phyloP scores from a whole-genome alignment of 2,888 invertebrate species.

The Leptothorax acervorum region DNA sequence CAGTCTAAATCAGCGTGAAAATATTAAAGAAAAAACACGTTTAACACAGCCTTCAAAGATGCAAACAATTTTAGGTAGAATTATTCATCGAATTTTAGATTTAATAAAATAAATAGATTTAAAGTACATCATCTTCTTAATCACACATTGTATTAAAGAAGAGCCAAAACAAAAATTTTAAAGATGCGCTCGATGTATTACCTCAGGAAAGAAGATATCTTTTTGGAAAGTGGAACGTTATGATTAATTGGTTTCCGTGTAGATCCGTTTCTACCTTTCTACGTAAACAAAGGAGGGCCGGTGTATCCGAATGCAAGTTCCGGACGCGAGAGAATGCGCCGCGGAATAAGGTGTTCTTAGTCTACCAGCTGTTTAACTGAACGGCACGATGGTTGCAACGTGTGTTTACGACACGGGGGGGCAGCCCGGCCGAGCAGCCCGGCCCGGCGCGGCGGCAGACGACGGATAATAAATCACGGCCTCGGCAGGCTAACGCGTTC shows the following conservation, averaged over 20 bases:
- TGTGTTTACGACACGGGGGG: slow-evolving; percentile 80
- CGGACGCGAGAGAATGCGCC: slow-evolving; percentile 52
- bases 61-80: not conserved
- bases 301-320: slow-evolving; percentile 12
- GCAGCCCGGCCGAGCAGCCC: slow-evolving; percentile 70
- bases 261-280: slow-evolving; percentile 6
- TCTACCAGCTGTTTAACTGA: slow-evolving; percentile 77
- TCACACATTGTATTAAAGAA: not conserved
- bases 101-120: not conserved
- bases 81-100: not conserved
- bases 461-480: slow-evolving; percentile 80
- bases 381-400: slow-evolving; percentile 73
- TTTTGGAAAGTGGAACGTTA: not conserved
- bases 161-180: not conserved
- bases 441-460: slow-evolving; percentile 57
- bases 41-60: not conserved
- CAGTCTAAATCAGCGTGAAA: not conserved
- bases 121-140: not conserved
- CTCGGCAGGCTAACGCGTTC: slow-evolving; percentile 63
- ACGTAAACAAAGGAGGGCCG: slow-evolving; percentile 37
- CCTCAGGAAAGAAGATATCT: not conserved
- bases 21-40: not conserved
- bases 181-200: not conserved
- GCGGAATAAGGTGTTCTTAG: slow-evolving; percentile 71
- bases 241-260: not conserved